These are phyloP conservation scores for Petaurus breviceps DNA, from an alignment of 2,113 vertebrate genomes.

Conservation along the genomic window DNA sequence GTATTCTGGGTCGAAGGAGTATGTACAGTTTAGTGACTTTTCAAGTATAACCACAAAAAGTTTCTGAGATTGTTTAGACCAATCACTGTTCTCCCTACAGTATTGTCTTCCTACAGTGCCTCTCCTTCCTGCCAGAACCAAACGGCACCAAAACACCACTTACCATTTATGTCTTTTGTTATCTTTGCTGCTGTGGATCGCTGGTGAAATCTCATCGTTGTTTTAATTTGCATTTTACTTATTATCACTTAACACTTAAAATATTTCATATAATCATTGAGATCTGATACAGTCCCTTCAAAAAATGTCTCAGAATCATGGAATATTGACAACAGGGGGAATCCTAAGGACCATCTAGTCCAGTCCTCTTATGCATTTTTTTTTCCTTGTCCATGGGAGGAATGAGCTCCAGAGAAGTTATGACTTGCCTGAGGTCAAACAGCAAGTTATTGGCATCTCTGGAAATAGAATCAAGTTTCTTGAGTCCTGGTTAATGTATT, in stretches of 20 bases:
- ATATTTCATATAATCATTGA: background rate
- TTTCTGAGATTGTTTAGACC: background rate
- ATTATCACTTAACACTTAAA: background rate
- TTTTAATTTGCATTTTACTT: background rate
- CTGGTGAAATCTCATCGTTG: background rate
- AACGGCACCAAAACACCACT: background rate
- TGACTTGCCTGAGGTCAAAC: background rate
- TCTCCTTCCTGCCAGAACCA: too few species aligned
- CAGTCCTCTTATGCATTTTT: background rate
- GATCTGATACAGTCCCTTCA: background rate
- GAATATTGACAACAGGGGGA: background rate
- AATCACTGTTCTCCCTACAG: background rate
- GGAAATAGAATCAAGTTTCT: background rate
- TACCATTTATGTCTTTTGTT: background rate
- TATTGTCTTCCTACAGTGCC: background rate
- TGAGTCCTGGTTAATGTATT: constrained; percentile 29
- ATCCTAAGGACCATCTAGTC: background rate
- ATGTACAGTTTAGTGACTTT: background rate
- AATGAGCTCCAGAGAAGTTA: background rate
- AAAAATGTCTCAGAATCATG: background rate
- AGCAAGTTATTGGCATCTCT: background rate
- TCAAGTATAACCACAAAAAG: background rate
- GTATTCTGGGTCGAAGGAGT: background rate
- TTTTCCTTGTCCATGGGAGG: background rate
- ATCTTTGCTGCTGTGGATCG: background rate